Evolutionary conservation across 37 sponge, comb jelly and placozoan species (phyloP).

Genomic region (Amphimedon queenslandica): DNA sequence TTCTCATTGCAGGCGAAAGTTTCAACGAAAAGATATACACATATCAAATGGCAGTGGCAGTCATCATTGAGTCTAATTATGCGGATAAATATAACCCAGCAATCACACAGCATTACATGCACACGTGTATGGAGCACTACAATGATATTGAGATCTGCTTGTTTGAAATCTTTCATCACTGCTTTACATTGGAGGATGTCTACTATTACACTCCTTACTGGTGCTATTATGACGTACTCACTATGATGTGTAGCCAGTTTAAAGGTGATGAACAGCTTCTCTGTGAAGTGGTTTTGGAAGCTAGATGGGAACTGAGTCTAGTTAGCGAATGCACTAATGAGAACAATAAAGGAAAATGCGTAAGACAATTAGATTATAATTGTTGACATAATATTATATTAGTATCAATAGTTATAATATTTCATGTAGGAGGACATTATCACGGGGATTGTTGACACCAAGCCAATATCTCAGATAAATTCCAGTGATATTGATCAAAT

Average conservation of each 20-base stretch:
- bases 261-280: not conserved
- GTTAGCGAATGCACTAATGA: not conserved
- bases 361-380: no score
- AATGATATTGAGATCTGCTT: not conserved
- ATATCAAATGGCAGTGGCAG: no score
- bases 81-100: no score
- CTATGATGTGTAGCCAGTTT: not conserved
- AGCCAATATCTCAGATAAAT: not conserved
- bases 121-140: not conserved
- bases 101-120: not conserved
- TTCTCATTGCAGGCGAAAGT: no score
- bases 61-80: no score
- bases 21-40: no score
- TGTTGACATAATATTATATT: no score
- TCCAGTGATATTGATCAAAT: not conserved
- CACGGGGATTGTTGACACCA: not conserved
- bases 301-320: not conserved
- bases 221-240: not conserved
- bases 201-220: not conserved
- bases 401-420: no score
- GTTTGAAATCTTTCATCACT: not conserved
- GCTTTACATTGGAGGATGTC: not conserved
- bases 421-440: no score
- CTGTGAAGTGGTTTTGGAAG: not conserved
- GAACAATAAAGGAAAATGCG: not conserved